Base-by-base conservation (phyloP, 2,113 vertebrate species). In the Carassius auratus region DNA sequence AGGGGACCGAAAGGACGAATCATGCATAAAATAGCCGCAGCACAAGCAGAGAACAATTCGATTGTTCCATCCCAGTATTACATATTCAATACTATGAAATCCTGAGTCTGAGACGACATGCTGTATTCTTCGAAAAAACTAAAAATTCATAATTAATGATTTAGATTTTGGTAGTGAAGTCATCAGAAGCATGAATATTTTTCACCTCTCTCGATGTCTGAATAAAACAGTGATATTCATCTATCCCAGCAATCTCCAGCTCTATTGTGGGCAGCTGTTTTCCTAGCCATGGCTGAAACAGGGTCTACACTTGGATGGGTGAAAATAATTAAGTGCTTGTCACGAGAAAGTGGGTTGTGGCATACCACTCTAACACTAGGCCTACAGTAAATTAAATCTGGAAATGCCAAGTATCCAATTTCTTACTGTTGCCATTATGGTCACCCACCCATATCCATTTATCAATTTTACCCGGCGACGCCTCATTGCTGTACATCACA, bases 371-470 rank as follows among this genome's bases (percentile, higher is more conserved):
- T 61, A 87, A 85, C 77, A 80, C 74, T 73, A 62, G 81, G 45
- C 36, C 81, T 86, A 85, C 85, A 88, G 83, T 89, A 89, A 89
- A 89, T 89, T 89, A 89, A 87, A 89, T 87, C 74, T 77, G 85
- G 88, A 89, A 89, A 89, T 89, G 88, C 88, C 88, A 89, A 89
- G 88, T 83, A 83, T 89, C 88, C 88, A 85, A 85, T 89, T 87
- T 87, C 88, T 87, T 85, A 87, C 86, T 14, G 59, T 85, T 87
- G 86, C 88, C 83, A 87, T 89, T 87, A 87, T 83, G 68, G 88
- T 82, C 88, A 85, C 64, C 88, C 88, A 87, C 83, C 86, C 88
- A 84, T 71, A 84, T 77, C 81, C 85, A 89, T 89, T 89, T 87
- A 89, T 89, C 88, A 89, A 82, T 89, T 89, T 85, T 86, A 85